These are phyloP conservation scores for Prietella phreatophila DNA, from an alignment of 2,113 vertebrate genomes.

Conservation along the genomic window DNA sequence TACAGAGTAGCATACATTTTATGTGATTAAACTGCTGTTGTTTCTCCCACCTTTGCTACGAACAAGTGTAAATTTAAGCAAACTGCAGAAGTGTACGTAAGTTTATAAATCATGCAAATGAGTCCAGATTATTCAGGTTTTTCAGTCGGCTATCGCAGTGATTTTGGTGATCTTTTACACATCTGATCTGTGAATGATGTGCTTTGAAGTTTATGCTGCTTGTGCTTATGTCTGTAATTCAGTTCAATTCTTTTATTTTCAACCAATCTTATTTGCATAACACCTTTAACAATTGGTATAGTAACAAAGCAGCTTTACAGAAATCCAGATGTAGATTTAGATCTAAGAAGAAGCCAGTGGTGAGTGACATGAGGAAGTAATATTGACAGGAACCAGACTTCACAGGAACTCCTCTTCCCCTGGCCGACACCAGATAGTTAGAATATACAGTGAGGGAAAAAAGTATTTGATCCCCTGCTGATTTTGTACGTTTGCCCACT, in stretches of 20 bases:
- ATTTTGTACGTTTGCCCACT: no score
- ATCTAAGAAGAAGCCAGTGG: background rate
- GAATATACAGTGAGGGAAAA: no score
- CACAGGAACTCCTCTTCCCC: background rate
- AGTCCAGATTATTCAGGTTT: background rate
- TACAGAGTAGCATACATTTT: background rate
- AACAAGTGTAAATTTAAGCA: background rate
- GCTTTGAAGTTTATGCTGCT: background rate
- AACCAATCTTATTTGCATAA: no score
- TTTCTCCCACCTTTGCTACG: background rate
- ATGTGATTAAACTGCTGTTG: background rate
- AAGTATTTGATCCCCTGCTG: no score
- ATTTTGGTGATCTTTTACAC: background rate
- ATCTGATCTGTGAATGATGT: background rate
- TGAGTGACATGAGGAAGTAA: background rate
- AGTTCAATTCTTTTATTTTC: background rate
- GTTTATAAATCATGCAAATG: background rate
- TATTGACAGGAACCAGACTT: background rate
- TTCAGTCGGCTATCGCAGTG: background rate
- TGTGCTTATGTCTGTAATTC: background rate
- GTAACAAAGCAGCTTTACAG: background rate
- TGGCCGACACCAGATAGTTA: background rate
- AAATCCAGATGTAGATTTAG: slow-evolving; percentile 1
- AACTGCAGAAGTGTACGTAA: background rate
- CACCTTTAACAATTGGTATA: background rate